These are phyloP conservation scores for Phorcus lineatus DNA, from an alignment of 2,888 invertebrate genomes.

Conservation along the genomic window DNA sequence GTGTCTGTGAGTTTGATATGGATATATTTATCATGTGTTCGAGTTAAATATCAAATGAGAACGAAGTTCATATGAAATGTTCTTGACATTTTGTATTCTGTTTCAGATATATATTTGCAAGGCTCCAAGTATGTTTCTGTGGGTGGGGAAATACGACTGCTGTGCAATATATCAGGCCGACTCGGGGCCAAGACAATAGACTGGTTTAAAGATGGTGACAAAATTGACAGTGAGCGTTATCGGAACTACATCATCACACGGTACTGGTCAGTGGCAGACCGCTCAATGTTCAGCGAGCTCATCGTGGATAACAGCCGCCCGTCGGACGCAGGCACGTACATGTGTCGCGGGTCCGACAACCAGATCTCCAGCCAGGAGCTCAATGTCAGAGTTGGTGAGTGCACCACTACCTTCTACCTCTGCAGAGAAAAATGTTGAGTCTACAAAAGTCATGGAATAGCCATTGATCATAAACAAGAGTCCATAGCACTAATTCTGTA, in stretches of 20 bases:
- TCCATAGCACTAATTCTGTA: no score
- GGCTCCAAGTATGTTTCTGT: slow-evolving; percentile 10
- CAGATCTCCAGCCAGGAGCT: slow-evolving; percentile 64
- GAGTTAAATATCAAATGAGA: no score
- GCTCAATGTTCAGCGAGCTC: slow-evolving; percentile 63
- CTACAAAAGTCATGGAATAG: no score
- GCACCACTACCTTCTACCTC: background rate
- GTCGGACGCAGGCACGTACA: slow-evolving; percentile 65
- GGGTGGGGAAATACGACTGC: slow-evolving; percentile 35
- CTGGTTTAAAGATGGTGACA: slow-evolving; percentile 68
- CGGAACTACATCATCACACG: slow-evolving; percentile 65
- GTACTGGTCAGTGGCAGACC: slow-evolving; percentile 58
- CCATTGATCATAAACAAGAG: no score
- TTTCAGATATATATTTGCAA: slow-evolving; percentile 12
- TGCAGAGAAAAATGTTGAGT: background rate
- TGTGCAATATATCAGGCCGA: slow-evolving; percentile 70
- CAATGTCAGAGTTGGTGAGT: slow-evolving; percentile 67
- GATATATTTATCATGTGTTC: no score
- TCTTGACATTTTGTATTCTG: background rate
- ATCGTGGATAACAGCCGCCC: slow-evolving; percentile 60
- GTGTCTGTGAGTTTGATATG: no score
- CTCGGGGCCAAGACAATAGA: slow-evolving; percentile 67
- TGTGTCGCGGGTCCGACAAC: slow-evolving; percentile 63
- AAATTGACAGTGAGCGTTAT: slow-evolving; percentile 54
- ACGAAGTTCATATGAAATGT: no score